Conservation (phyloP, 2,113 vertebrate species). For the Struthio camelus region DNA sequence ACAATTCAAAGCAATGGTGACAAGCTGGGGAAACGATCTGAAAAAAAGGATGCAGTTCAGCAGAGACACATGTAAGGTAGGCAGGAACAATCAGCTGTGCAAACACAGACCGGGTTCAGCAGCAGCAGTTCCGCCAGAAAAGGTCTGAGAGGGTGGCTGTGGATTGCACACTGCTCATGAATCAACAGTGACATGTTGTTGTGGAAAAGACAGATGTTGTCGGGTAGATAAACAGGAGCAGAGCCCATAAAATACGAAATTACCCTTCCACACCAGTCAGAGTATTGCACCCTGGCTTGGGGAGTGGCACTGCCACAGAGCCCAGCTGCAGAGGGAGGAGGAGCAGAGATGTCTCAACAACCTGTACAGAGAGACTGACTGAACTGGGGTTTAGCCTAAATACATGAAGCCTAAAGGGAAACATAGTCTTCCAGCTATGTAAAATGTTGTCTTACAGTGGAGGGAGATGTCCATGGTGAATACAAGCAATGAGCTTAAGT, state of each 20-base stretch:
- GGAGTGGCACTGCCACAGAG: background rate
- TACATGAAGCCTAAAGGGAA: background rate
- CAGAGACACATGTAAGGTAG: background rate
- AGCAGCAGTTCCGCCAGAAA: slow-evolving; percentile 10
- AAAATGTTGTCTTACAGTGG: background rate
- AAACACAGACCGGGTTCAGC: slow-evolving; percentile 30
- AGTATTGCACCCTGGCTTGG: background rate
- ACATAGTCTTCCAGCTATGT: background rate
- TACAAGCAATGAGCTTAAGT: background rate
- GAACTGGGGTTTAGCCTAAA: background rate
- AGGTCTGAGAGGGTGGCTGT: background rate
- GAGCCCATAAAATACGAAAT: background rate
- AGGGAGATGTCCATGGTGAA: background rate
- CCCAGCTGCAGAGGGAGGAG: background rate
- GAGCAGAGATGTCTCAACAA: background rate
- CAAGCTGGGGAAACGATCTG: background rate
- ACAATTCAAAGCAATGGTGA: background rate
- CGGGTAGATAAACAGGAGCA: background rate
- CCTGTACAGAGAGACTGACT: background rate
- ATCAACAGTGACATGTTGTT: background rate
- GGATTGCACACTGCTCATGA: background rate
- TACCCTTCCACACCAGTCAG: background rate
- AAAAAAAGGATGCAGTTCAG: background rate
- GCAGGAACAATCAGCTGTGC: slow-evolving; percentile 23
- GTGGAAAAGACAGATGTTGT: background rate